Conservation (phyloP, 2,113 vertebrate species). For the Nannospalax galili region DNA sequence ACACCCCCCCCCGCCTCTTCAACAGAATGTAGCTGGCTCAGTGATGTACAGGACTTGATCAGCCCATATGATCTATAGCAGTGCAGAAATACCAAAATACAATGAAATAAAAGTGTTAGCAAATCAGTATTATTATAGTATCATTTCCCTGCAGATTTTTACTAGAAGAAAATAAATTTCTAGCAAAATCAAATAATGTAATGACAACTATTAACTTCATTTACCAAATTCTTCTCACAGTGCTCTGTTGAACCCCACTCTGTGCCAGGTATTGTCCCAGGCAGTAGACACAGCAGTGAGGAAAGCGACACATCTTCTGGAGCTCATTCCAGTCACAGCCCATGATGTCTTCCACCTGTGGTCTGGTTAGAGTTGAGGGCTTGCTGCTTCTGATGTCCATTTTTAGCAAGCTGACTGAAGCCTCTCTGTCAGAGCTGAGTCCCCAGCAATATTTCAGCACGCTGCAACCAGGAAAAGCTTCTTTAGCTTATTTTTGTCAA, state of each 20-base stretch:
- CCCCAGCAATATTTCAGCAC: conserved; percentile 77
- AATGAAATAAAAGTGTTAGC: background rate
- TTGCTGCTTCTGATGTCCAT: conserved; percentile 51
- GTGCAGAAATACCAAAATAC: background rate
- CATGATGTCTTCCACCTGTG: conserved; percentile 48
- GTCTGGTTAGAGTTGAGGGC: background rate
- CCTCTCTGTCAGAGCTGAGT: conserved; percentile 71
- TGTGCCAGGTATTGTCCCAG: conserved; percentile 5
- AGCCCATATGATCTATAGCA: background rate
- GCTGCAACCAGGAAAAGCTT: conserved; percentile 81
- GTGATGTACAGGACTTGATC: background rate
- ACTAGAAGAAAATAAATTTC: conserved; percentile 36
- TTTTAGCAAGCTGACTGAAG: conserved; percentile 35
- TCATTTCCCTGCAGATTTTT: conserved; percentile 22
- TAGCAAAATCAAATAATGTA: conserved; percentile 12
- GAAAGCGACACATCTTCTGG: background rate
- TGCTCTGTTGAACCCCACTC: background rate
- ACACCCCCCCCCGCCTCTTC: background rate
- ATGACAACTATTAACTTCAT: background rate
- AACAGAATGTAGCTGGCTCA: background rate
- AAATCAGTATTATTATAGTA: conserved; percentile 8
- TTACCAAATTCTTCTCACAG: conserved; percentile 20
- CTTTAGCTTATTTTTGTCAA: conserved; percentile 83
- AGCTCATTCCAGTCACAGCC: background rate
- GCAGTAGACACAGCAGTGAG: conserved; percentile 12